A percentile compares a stretch with the other conserved stretches of the same genome.
Evolutionary conservation across 2,113 vertebrate genomes (phyloP).

Genomic region (Alaudala cheleensis): DNA sequence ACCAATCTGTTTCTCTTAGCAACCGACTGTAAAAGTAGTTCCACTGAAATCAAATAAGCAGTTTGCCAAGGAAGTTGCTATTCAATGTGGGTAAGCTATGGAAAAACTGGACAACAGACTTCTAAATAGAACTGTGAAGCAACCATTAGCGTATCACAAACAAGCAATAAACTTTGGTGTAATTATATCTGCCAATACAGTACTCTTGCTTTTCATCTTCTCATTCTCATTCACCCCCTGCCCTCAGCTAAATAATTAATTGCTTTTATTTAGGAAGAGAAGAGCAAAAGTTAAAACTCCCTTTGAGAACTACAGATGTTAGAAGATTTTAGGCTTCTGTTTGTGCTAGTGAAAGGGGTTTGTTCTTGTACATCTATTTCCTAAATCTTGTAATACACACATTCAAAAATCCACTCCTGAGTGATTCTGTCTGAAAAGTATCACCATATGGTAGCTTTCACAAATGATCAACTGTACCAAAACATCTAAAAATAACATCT

Average conservation of each 20-base stretch:
- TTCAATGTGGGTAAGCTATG: neutral
- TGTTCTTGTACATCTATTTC: neutral
- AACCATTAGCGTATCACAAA: neutral
- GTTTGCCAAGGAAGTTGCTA: neutral
- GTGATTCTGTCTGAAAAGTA: slow-evolving; percentile 37
- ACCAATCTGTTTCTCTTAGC: neutral
- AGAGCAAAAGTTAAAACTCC: neutral
- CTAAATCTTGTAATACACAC: neutral
- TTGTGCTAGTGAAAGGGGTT: neutral
- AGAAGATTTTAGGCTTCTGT: neutral
- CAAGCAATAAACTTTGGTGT: neutral
- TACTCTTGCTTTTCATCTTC: neutral
- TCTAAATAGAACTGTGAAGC: neutral
- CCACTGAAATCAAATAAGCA: neutral
- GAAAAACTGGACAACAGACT: neutral
- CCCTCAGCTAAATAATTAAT: neutral
- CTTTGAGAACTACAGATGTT: neutral
- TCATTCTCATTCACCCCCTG: neutral
- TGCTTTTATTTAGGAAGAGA: neutral
- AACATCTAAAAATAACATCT: slow-evolving; percentile 69
- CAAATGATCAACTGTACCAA: slow-evolving; percentile 65
- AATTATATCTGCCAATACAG: neutral
- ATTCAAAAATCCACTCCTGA: slow-evolving; percentile 6
- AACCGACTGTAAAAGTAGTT: neutral
- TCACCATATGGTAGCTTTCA: slow-evolving; percentile 59